These are phyloP conservation scores for Recurvirostra avosetta DNA, from an alignment of 2,113 vertebrate species.

Conservation along the genomic window DNA sequence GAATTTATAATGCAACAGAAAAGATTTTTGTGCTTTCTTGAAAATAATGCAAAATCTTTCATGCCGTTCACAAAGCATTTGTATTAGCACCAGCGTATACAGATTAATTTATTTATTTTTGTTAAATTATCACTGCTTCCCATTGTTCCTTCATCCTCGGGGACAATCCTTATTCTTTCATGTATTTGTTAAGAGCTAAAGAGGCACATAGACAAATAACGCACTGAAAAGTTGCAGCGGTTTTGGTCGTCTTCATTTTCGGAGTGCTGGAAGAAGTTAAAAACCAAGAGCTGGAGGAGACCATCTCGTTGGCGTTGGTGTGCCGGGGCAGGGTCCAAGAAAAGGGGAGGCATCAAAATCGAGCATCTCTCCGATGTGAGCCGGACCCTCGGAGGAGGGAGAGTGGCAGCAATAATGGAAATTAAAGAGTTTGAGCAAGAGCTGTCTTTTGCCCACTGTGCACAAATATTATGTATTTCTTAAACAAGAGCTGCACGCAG, in stretches of 20 bases:
- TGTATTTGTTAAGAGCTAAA: slow-evolving; percentile 64
- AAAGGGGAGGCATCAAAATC: not conserved
- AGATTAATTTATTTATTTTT: slow-evolving; percentile 68
- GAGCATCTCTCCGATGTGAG: accelerated
- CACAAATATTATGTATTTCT: not conserved
- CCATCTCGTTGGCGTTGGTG: not conserved
- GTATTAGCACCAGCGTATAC: slow-evolving; percentile 58
- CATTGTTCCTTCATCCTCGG: slow-evolving; percentile 51
- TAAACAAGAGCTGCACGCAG: not conserved
- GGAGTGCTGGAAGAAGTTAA: not conserved
- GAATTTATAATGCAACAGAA: slow-evolving; percentile 51
- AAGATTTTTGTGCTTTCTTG: slow-evolving; percentile 56
- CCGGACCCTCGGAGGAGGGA: not conserved
- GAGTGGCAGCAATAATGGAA: not conserved
- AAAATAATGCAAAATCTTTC: slow-evolving; percentile 69
- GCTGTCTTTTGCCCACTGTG: not conserved
- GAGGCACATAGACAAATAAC: slow-evolving; percentile 21
- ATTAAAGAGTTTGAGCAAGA: accelerated
- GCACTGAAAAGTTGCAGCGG: not conserved
- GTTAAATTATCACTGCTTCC: slow-evolving; percentile 61
- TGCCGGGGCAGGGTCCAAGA: not conserved
- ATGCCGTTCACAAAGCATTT: slow-evolving; percentile 63
- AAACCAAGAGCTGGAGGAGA: not conserved
- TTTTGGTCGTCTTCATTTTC: not conserved
- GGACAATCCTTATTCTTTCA: slow-evolving; percentile 49